Conservation (phyloP, 2,888 invertebrate species). For the Iselma pallidipennis region DNA sequence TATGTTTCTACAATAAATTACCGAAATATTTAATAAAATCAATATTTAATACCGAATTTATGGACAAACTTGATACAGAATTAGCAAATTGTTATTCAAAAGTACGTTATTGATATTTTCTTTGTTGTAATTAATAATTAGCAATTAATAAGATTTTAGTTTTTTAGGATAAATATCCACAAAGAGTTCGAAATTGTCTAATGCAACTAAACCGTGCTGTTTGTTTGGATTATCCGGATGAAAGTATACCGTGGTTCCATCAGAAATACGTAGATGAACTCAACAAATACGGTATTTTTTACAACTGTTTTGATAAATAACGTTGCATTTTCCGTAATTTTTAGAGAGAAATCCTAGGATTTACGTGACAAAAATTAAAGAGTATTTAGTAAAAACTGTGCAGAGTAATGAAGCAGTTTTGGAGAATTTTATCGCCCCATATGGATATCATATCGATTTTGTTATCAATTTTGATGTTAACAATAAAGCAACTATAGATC, state of each 20-base stretch:
- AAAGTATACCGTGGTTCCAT: constrained; percentile 70
- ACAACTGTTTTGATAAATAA: constrained; percentile 11
- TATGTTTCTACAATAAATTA: constrained; percentile 60
- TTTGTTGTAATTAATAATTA: not conserved
- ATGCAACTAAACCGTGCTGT: constrained; percentile 68
- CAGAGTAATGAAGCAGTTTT: constrained; percentile 26
- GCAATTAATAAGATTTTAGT: not conserved
- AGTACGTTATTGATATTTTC: constrained; percentile 42
- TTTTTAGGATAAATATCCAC: constrained; percentile 60
- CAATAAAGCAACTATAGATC: constrained; percentile 28
- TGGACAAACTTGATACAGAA: constrained; percentile 63
- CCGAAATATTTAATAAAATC: constrained; percentile 59
- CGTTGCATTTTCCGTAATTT: not conserved
- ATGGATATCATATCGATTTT: constrained; percentile 57
- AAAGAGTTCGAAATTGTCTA: constrained; percentile 59
- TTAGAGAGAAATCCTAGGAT: not conserved
- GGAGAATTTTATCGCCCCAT: constrained; percentile 52
- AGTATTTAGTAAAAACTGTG: constrained; percentile 43
- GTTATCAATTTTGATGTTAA: constrained; percentile 42
- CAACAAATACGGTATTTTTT: constrained; percentile 53
- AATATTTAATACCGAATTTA: constrained; percentile 64
- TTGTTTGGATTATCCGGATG: constrained; percentile 66
- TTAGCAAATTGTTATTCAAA: constrained; percentile 61
- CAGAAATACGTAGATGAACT: constrained; percentile 63
- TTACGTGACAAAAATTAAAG: constrained; percentile 31